A percentile compares a stretch with the other conserved stretches of the same genome.
Conservation (phyloP, 1,140 invertebrate genomes). For the Anastatus disparis region DNA sequence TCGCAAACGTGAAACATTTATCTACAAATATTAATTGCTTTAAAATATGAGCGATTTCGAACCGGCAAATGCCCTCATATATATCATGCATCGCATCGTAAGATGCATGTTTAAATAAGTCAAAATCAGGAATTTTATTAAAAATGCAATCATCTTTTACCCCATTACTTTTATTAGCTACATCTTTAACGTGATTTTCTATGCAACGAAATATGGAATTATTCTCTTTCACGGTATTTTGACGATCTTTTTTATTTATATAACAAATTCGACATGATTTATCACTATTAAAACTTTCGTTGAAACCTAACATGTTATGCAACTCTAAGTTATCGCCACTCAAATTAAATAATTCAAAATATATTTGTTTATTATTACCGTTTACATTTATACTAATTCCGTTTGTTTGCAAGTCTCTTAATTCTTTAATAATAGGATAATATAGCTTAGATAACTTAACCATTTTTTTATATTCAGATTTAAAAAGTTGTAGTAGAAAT, state of each 20-base stretch:
- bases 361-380: constrained; percentile 15
- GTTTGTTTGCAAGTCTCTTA: constrained; percentile 38
- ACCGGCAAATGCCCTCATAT: constrained; percentile 44
- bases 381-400: constrained; percentile 31
- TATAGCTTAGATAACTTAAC: constrained; percentile 31
- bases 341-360: constrained; percentile 31
- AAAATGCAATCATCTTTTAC: constrained; percentile 37
- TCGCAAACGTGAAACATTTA: constrained; percentile 34
- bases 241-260: constrained; percentile 9
- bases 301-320: constrained; percentile 8
- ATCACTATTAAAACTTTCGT: constrained; percentile 14
- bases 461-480: constrained; percentile 43
- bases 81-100: constrained; percentile 46
- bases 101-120: constrained; percentile 40
- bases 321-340: constrained; percentile 10
- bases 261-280: constrained; percentile 18
- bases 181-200: constrained; percentile 33
- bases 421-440: constrained; percentile 35
- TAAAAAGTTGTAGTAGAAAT: constrained; percentile 50
- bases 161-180: constrained; percentile 31
- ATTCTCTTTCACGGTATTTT: constrained; percentile 36
- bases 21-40: constrained; percentile 37
- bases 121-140: constrained; percentile 34
- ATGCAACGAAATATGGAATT: constrained; percentile 27
- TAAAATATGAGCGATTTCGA: constrained; percentile 41